A percentile compares a stretch with the other conserved stretches of the same genome.
Conservation (phyloP, 2,113 vertebrate genomes). For the Lipophrys pholis region DNA sequence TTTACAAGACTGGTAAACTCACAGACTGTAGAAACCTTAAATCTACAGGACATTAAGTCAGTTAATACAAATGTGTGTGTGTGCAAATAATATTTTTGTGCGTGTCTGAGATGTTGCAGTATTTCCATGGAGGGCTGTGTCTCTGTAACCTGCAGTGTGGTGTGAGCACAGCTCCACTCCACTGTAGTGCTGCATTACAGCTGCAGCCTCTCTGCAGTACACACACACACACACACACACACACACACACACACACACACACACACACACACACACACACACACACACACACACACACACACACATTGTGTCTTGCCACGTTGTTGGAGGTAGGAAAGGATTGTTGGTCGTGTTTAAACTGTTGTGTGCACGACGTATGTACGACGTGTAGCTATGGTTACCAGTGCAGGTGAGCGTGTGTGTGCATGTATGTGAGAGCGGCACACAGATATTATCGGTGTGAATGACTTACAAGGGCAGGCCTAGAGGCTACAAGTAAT, state of each 20-base stretch:
- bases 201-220: slow-evolving; percentile 60
- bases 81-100: slow-evolving; percentile 4
- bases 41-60: too few species aligned
- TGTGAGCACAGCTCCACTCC: slow-evolving; percentile 3
- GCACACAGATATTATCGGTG: not conserved
- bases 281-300: slow-evolving; percentile 32
- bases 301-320: too few species aligned
- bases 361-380: not conserved
- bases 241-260: slow-evolving; percentile 19
- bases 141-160: slow-evolving; percentile 49
- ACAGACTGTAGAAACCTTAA: too few species aligned
- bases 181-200: slow-evolving; percentile 70
- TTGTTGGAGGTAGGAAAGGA: not conserved
- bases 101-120: slow-evolving; percentile 41
- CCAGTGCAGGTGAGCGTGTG: not conserved
- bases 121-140: slow-evolving; percentile 23
- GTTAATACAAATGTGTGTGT: not conserved
- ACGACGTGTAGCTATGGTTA: not conserved
- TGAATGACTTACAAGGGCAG: slow-evolving; percentile 10
- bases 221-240: slow-evolving; percentile 29
- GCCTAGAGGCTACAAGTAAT: too few species aligned
- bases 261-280: slow-evolving; percentile 28
- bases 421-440: not conserved
- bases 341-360: slow-evolving; percentile 18
- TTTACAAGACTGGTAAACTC: too few species aligned